Percentiles rank a stretch among this genome's conserved stretches.
These are phyloP conservation scores for Miichthys miiuy DNA, from an alignment of 2,797 vertebrate species.

Conservation along the genomic window DNA sequence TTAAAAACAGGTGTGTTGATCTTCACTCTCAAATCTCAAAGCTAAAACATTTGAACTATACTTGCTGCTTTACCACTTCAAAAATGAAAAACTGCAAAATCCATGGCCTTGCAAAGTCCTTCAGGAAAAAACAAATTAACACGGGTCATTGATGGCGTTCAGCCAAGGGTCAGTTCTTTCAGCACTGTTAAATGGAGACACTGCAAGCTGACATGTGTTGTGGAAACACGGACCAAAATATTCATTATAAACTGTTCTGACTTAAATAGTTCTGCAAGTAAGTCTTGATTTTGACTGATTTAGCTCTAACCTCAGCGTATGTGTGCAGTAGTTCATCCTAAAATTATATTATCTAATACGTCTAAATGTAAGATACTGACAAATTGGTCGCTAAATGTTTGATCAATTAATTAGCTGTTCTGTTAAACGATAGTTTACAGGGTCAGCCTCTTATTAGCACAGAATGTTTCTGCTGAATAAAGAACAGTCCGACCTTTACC, in stretches of 20 bases:
- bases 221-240: background rate
- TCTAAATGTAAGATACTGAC: background rate
- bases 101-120: background rate
- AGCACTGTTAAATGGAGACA: slow-evolving; percentile 3
- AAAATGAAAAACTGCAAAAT: background rate
- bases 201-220: background rate
- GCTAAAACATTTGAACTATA: background rate
- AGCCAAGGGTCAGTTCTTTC: slow-evolving; percentile 32
- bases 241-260: too few species aligned
- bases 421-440: background rate
- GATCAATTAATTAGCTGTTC: background rate
- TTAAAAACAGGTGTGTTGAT: background rate
- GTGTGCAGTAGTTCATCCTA: background rate
- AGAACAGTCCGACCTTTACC: too few species aligned
- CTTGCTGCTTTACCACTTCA: background rate
- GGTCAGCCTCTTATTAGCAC: background rate
- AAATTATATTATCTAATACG: background rate
- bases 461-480: background rate
- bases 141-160: slow-evolving; percentile 21
- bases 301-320: background rate
- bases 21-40: background rate
- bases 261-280: background rate
- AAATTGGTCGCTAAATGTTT: background rate
- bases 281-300: too few species aligned
- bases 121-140: background rate